These are phyloP conservation scores for Halcyon senegalensis DNA, from an alignment of 2,113 vertebrate genomes.

Conservation along the genomic window DNA sequence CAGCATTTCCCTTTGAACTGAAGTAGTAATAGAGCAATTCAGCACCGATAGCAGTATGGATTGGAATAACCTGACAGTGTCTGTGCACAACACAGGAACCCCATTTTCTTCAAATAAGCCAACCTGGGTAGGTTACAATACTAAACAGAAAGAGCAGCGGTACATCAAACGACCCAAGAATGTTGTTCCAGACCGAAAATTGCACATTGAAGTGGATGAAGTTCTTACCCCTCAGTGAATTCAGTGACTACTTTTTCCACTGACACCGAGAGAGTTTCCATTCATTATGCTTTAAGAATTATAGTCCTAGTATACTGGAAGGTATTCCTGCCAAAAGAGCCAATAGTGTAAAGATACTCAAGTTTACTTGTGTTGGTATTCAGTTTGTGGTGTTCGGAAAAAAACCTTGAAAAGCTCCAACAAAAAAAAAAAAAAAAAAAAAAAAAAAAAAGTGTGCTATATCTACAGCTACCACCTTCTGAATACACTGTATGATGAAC, in stretches of 20 bases:
- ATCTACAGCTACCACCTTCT: not conserved
- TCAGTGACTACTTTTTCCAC: conserved; percentile 62
- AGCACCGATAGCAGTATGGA: not conserved
- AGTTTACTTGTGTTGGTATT: conserved; percentile 19
- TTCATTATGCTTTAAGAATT: conserved; percentile 61
- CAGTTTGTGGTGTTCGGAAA: not conserved
- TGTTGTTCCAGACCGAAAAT: not conserved
- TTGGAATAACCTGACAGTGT: not conserved
- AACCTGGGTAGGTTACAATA: not conserved
- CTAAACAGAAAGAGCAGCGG: not conserved
- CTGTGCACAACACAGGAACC: not conserved
- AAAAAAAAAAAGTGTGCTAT: not conserved
- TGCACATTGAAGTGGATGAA: not conserved
- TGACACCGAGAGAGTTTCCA: conserved; percentile 58
- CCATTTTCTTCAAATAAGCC: not conserved
- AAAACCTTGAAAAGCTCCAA: not conserved
- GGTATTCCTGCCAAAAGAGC: not conserved
- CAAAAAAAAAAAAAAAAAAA: not conserved
- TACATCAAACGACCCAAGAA: not conserved
- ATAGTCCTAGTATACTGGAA: conserved; percentile 27
- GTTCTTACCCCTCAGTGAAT: conserved; percentile 5
- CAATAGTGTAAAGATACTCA: not conserved
- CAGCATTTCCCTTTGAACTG: not conserved
- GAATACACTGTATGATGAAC: not conserved
- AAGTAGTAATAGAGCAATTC: not conserved